A percentile compares a stretch with the other conserved stretches of the same genome.
Evolutionary conservation across 2,888 invertebrate species (phyloP).

Genomic region (Lepidonotus clava): DNA sequence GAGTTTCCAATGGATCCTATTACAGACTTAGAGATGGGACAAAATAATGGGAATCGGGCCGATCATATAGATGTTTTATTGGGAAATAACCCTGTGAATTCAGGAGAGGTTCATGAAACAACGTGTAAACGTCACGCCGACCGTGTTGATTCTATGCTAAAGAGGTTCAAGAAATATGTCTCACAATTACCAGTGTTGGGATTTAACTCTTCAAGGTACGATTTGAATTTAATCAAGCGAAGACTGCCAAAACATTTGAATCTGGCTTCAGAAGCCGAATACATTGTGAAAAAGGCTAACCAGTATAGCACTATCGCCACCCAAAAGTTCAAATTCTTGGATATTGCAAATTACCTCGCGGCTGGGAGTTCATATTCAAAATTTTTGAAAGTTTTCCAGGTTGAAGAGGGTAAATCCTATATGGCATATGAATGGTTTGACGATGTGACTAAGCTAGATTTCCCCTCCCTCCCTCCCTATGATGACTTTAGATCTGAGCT

Average conservation of each 20-base stretch:
- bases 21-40: background rate
- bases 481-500: background rate
- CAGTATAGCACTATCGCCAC: background rate
- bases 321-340: constrained; percentile 26
- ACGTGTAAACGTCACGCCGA: background rate
- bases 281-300: background rate
- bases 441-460: background rate
- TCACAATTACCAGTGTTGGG: background rate
- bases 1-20: no score
- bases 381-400: constrained; percentile 12
- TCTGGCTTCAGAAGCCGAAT: background rate
- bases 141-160: background rate
- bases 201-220: constrained; percentile 17
- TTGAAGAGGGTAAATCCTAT: background rate
- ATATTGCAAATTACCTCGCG: constrained; percentile 9
- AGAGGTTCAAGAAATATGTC: background rate
- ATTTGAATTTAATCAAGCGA: constrained; percentile 33
- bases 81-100: no score
- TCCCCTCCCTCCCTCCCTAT: background rate
- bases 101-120: background rate
- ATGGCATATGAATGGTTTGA: constrained; percentile 50
- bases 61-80: background rate
- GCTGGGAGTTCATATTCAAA: background rate
- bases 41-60: no score
- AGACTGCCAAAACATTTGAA: background rate